Evolutionary conservation across 1,140 invertebrate species (phyloP).

Genomic region (Drosophila burlai): DNA sequence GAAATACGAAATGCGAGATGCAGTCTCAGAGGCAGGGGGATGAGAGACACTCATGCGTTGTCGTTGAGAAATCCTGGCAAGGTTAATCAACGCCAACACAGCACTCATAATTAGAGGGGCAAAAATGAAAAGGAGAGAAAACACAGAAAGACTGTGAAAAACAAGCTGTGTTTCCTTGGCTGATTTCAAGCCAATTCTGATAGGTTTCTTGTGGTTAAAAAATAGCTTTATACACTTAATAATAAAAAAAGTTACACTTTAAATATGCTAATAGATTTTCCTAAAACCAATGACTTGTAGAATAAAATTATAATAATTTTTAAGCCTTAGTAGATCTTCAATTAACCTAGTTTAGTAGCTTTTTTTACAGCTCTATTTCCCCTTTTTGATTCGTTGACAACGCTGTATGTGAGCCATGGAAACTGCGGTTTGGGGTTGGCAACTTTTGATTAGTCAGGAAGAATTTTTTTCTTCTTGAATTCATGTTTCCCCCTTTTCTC

Average conservation of each 20-base stretch:
- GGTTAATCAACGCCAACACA: slow-evolving; percentile 58
- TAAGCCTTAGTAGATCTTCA: too few relatives aligned
- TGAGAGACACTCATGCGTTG: slow-evolving; percentile 1
- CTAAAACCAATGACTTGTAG: not conserved
- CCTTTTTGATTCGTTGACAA: not conserved
- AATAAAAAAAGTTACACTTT: not conserved
- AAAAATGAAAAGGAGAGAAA: slow-evolving; percentile 16
- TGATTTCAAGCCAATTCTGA: not conserved
- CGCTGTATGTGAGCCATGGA: not conserved
- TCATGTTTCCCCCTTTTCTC: slow-evolving; percentile 8
- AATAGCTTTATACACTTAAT: not conserved
- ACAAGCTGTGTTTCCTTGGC: slow-evolving; percentile 20
- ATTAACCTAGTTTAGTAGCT: not conserved
- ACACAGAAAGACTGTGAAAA: slow-evolving; percentile 21
- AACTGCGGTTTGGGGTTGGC: slow-evolving; percentile 22
- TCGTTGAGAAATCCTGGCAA: slow-evolving; percentile 47
- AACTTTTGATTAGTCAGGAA: slow-evolving; percentile 70
- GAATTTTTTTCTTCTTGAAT: slow-evolving; percentile 30
- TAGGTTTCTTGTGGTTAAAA: not conserved
- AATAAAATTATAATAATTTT: not conserved
- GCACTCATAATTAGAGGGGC: slow-evolving; percentile 66
- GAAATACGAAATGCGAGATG: slow-evolving; percentile 14
- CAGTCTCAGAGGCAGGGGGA: not conserved
- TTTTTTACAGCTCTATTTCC: not conserved
- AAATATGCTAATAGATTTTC: not conserved